Base-by-base conservation (phyloP, 2,888 invertebrate species). In the Odontothrips loti region DNA sequence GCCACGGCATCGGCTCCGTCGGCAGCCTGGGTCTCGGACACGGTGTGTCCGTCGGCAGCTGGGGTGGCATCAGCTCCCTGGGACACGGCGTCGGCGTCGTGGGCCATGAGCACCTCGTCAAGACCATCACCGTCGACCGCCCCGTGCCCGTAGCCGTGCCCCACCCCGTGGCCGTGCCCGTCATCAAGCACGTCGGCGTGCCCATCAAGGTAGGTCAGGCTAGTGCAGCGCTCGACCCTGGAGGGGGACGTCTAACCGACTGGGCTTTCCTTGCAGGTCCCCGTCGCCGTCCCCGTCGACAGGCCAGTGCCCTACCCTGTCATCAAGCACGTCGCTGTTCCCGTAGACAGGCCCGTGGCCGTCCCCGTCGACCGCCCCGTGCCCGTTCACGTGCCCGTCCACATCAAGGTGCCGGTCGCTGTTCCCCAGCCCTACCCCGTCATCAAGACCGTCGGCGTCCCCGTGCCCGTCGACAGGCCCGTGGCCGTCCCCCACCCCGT, bases 351-450 rank as follows among this genome's bases (percentile, higher is more conserved):
- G 79, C 84, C 84, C 83, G 84, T 29, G 84, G 84, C 34, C 84
- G 84, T 12, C 83, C 83, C 34, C 84, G 84, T 23, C 83, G 83
- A 27, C 34, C 82, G 83, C n/a, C 83, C 83, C 12, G 88, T 90
- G 1, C 89, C 90, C 0, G 87, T 89, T 2, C 90, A 90, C 1
- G 89, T 89, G 4, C 87, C 88, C 82, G 90, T 91, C 0, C 89
- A 89, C 1, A 88, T 84, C 81, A 84, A 84, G 17, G 83, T 84
- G 0, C 83, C 84, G 34, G 83, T 89, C 47, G 90, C 90, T 0
- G 89, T 90, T 0, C 86, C 89, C 0, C 89, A 91, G 0, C 90
- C 90, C 82, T 87, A 89, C 81, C 89, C 89, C 3, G 89, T 90
- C 79, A 89, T 90, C 4, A 88, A 89, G 63, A 90, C 89, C 3